Conservation (phyloP, 2,888 invertebrate genomes). For the Nycteola revayana region DNA sequence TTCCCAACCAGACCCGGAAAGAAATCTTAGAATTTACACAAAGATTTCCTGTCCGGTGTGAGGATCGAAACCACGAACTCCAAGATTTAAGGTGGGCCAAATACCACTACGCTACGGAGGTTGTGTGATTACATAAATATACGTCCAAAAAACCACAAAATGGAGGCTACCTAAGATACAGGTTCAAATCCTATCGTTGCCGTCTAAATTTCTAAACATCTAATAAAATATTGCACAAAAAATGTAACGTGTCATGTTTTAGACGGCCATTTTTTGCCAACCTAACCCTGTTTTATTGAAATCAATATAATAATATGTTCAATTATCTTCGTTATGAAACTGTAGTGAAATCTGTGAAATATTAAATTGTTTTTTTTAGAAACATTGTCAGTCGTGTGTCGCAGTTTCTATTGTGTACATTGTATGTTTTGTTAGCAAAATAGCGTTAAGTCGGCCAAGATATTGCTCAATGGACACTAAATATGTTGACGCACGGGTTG, state of each 20-base stretch:
- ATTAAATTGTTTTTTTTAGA: constrained; percentile 63
- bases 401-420: constrained; percentile 55
- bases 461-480: constrained; percentile 57
- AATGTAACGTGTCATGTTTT: constrained; percentile 11
- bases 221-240: too few relatives aligned
- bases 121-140: too few relatives aligned
- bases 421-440: constrained; percentile 53
- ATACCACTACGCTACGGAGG: too few relatives aligned
- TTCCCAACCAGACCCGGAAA: too few relatives aligned
- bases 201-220: too few relatives aligned
- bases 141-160: too few relatives aligned
- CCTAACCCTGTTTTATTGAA: constrained; percentile 51
- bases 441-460: constrained; percentile 60
- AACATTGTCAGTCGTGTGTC: constrained; percentile 41
- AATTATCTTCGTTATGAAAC: constrained; percentile 73
- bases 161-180: too few relatives aligned
- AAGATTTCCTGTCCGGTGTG: too few relatives aligned
- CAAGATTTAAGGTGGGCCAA: too few relatives aligned
- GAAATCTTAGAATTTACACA: too few relatives aligned
- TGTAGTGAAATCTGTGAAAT: constrained; percentile 68
- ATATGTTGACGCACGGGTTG: constrained; percentile 31
- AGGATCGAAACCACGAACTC: too few relatives aligned
- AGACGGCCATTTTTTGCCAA: constrained; percentile 39
- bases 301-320: constrained; percentile 38
- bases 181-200: too few relatives aligned